Evolutionary conservation across 2,888 invertebrate species (phyloP).

Genomic region (Aleiodes alternator): DNA sequence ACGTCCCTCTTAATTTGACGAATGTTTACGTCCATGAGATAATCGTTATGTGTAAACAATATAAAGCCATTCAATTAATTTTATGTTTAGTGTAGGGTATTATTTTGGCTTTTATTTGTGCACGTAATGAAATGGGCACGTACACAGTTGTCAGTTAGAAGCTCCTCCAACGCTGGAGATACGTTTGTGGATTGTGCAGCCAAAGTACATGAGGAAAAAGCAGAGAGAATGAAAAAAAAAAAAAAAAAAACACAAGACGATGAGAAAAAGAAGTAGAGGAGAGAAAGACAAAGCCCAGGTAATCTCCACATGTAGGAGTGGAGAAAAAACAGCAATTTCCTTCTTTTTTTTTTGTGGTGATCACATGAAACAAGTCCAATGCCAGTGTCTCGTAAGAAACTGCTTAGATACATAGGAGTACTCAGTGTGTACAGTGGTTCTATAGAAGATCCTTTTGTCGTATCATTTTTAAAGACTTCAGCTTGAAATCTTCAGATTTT

Average conservation of each 20-base stretch:
- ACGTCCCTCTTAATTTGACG: neutral
- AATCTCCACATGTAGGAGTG: conserved; percentile 41
- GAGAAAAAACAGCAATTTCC: conserved; percentile 52
- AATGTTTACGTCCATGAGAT: neutral
- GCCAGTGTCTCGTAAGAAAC: conserved; percentile 56
- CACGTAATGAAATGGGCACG: neutral
- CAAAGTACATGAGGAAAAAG: no score
- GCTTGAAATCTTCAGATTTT: no score
- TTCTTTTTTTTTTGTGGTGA: conserved; percentile 52
- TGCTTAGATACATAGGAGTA: conserved; percentile 41
- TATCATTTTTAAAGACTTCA: no score
- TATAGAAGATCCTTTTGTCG: no score
- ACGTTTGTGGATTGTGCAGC: conserved; percentile 30
- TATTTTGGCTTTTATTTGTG: neutral
- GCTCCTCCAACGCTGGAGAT: conserved; percentile 20
- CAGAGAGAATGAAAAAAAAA: no score
- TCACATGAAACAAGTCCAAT: conserved; percentile 58
- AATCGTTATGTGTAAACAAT: conserved; percentile 41
- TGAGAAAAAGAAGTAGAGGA: conserved; percentile 3
- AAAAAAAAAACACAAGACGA: no score
- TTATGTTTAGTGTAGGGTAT: neutral
- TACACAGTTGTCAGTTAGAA: neutral
- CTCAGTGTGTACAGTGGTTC: no score
- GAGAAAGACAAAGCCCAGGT: conserved; percentile 41
- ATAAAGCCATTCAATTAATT: neutral